phyloP scores from a whole-genome alignment of 2,113 vertebrate species.

The Andinoacara biseriatus region DNA sequence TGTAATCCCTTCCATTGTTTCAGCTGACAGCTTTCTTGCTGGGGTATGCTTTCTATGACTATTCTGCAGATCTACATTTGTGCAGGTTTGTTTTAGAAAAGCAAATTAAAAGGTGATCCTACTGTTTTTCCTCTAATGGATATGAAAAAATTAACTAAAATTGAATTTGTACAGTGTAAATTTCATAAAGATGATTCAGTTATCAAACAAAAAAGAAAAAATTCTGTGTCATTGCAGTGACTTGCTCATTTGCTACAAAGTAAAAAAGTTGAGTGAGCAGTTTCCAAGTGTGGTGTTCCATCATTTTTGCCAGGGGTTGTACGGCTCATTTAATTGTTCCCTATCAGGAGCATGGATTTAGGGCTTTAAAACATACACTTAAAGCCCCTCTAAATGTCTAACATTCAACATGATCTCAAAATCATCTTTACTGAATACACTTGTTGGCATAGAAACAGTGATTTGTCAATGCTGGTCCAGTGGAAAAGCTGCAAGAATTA shows the following conservation, averaged over 20 bases:
- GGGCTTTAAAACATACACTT: background rate
- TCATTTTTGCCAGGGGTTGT: background rate
- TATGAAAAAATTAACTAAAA: background rate
- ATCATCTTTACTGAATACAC: background rate
- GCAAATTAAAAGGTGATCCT: background rate
- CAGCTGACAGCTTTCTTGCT: background rate
- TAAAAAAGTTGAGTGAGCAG: background rate
- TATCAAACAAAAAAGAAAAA: background rate
- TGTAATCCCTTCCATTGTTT: background rate
- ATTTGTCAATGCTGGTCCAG: background rate
- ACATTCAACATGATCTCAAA: conserved; percentile 1
- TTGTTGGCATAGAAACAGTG: background rate
- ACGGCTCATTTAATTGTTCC: conserved; percentile 19
- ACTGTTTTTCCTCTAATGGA: background rate
- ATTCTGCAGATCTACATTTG: background rate
- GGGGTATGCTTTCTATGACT: background rate
- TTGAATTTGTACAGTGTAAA: background rate
- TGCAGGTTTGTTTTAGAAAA: background rate
- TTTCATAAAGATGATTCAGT: background rate
- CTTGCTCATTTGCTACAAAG: background rate
- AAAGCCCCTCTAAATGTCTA: conserved; percentile 2
- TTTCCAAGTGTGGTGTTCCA: background rate
- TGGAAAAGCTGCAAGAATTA: background rate
- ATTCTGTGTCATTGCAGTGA: background rate
- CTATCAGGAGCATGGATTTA: conserved; percentile 1